phyloP scores from a whole-genome alignment of 2,113 vertebrate genomes.

The Heliornis fulica region DNA sequence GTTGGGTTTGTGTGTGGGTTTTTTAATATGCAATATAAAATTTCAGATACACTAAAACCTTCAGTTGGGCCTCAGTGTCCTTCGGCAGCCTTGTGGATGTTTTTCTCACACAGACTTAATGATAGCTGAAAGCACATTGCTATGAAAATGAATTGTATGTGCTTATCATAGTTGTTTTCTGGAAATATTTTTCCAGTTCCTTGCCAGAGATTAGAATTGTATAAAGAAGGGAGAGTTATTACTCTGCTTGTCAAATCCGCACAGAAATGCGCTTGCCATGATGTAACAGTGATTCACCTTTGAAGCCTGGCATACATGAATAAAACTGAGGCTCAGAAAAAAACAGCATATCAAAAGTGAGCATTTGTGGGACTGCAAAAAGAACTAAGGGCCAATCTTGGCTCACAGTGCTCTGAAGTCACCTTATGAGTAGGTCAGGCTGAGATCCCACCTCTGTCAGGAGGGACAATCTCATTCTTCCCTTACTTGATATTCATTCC shows the following conservation, averaged over 20 bases:
- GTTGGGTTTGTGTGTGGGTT: too few relatives aligned
- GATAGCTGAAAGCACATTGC: neutral
- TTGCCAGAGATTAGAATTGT: neutral
- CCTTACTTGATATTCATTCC: neutral
- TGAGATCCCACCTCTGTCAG: neutral
- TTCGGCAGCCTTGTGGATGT: neutral
- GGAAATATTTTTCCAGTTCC: neutral
- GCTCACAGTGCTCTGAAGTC: neutral
- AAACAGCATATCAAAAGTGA: neutral
- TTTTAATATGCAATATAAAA: neutral
- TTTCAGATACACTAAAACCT: neutral
- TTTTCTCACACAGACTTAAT: neutral
- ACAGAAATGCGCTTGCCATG: neutral
- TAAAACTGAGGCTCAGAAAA: neutral
- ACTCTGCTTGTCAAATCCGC: neutral
- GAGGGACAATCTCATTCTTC: neutral
- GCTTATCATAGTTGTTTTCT: conserved; percentile 13
- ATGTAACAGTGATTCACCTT: conserved; percentile 15
- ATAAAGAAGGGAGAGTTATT: neutral
- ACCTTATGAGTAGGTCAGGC: neutral
- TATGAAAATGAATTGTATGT: conserved; percentile 35
- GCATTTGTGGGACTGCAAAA: neutral
- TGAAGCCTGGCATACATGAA: neutral
- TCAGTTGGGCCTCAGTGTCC: neutral
- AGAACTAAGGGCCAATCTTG: neutral